phyloP scores from a whole-genome alignment of 2,113 vertebrate species.

The Sinosuthora webbiana region DNA sequence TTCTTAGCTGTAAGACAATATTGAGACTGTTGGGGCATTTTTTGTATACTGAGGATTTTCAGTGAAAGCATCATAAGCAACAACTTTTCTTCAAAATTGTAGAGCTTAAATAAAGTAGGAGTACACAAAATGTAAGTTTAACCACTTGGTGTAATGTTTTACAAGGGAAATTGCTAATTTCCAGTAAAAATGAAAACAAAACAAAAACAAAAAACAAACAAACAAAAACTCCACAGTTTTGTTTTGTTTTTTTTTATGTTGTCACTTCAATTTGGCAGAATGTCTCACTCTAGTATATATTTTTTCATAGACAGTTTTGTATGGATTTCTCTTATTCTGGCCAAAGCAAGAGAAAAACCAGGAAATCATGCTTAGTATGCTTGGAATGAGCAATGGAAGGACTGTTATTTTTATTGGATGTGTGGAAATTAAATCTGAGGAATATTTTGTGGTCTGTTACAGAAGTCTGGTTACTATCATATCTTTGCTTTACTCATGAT shows the following conservation, averaged over 20 bases:
- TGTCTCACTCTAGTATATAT: background rate
- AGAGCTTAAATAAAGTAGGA: background rate
- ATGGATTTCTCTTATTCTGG: background rate
- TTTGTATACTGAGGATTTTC: background rate
- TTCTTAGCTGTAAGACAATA: background rate
- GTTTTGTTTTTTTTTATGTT: background rate
- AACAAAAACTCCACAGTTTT: no score
- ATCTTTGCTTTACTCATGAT: background rate
- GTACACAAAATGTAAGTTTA: background rate
- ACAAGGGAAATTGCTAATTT: background rate
- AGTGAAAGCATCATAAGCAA: background rate
- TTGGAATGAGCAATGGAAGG: background rate
- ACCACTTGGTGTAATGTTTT: background rate
- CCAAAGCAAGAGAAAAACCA: background rate
- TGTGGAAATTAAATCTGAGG: background rate
- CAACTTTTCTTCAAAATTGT: background rate
- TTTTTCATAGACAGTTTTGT: background rate
- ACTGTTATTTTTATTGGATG: background rate
- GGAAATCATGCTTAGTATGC: background rate
- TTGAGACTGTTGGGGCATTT: background rate
- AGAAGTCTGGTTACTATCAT: background rate
- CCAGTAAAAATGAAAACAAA: background rate
- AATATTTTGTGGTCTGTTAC: background rate
- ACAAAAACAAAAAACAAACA: no score
- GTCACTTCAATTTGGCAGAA: conserved; percentile 13